Evolutionary conservation across 2,113 vertebrate genomes (phyloP).

Genomic region (Maccullochella peelii): DNA sequence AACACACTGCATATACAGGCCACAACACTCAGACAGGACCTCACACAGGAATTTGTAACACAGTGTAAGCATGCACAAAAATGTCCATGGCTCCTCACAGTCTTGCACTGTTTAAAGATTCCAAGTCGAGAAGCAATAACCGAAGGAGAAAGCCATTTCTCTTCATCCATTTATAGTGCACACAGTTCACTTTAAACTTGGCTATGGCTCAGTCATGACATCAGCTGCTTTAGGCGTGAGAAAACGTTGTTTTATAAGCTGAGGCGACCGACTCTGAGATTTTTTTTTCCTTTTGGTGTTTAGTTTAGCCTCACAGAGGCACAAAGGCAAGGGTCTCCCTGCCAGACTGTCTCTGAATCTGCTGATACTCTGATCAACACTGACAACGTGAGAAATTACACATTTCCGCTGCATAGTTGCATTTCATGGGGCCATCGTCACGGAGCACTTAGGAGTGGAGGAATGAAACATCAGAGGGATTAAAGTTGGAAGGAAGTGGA

Average conservation of each 20-base stretch:
- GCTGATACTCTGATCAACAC: conserved; percentile 73
- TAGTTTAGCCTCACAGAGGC: conserved; percentile 70
- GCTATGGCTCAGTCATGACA: conserved; percentile 75
- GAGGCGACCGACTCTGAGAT: conserved; percentile 53
- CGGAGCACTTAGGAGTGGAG: conserved; percentile 62
- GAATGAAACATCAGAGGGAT: conserved; percentile 65
- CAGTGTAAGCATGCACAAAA: conserved; percentile 47
- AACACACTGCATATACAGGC: conserved; percentile 31
- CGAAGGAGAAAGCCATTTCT: conserved; percentile 67
- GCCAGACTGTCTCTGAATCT: conserved; percentile 67
- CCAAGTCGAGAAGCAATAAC: conserved; percentile 62
- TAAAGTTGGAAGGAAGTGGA: conserved; percentile 69
- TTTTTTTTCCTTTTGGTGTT: conserved; percentile 52
- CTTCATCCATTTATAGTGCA: conserved; percentile 75
- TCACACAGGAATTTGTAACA: conserved; percentile 61
- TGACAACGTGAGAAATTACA: conserved; percentile 80
- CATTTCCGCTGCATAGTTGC: conserved; percentile 62
- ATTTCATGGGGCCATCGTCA: conserved; percentile 65
- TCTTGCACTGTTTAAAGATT: conserved; percentile 63
- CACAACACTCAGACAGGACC: conserved; percentile 55
- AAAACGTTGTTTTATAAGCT: conserved; percentile 77
- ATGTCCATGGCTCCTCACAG: conserved; percentile 47
- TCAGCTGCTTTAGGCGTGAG: conserved; percentile 82
- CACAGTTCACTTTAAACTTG: conserved; percentile 74
- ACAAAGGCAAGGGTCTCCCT: conserved; percentile 53